Evolutionary conservation across 2,113 vertebrate species (phyloP).

Genomic region (Pimephales promelas): DNA sequence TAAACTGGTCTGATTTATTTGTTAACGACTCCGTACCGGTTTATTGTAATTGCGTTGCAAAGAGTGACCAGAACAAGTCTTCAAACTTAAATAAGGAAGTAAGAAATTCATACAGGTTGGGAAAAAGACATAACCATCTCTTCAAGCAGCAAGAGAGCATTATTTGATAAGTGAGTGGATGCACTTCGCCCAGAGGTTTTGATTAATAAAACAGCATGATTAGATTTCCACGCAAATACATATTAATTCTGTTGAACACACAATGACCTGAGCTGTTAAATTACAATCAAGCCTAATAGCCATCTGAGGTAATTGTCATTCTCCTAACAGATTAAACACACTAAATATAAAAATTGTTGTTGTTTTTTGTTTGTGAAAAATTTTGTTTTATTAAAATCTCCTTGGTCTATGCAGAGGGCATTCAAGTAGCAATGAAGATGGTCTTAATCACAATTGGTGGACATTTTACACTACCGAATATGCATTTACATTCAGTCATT

Average conservation of each 20-base stretch:
- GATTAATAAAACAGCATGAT: slow-evolving; percentile 45
- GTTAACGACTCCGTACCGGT: too few species aligned
- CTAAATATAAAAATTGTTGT: slow-evolving; percentile 49
- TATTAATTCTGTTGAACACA: slow-evolving; percentile 52
- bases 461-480: not conserved
- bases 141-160: not conserved
- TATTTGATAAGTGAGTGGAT: not conserved
- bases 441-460: not conserved
- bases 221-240: slow-evolving; percentile 30
- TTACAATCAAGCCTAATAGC: slow-evolving; percentile 57
- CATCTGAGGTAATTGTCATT: slow-evolving; percentile 59
- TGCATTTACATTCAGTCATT: too few species aligned
- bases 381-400: slow-evolving; percentile 56
- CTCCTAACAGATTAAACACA: slow-evolving; percentile 60
- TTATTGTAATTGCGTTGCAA: too few species aligned
- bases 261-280: slow-evolving; percentile 37
- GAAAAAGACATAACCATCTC: not conserved
- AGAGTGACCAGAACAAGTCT: not conserved
- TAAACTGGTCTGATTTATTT: too few species aligned
- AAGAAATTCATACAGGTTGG: not conserved
- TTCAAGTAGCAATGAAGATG: not conserved
- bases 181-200: not conserved
- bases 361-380: slow-evolving; percentile 19
- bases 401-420: slow-evolving; percentile 9
- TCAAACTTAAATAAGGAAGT: not conserved